phyloP scores from a whole-genome alignment of 2,888 invertebrate genomes.

The Spodoptera littoralis region DNA sequence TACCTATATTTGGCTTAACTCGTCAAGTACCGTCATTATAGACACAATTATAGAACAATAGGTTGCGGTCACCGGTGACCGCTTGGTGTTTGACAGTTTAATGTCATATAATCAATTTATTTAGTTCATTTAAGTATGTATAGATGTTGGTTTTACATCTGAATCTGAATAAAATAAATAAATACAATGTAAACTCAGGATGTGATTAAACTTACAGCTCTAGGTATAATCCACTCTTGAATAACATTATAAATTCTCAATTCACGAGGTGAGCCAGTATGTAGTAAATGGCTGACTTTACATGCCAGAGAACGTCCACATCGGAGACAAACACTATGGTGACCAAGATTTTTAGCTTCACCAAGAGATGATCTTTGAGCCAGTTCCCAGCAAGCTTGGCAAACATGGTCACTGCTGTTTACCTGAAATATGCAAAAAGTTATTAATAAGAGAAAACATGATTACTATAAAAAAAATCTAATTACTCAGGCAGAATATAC shows the following conservation, averaged over 20 bases:
- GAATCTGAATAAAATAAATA: too few species aligned
- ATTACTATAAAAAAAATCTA: too few species aligned
- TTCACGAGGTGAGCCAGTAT: slow-evolving; percentile 1
- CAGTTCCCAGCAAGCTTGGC: slow-evolving; percentile 9
- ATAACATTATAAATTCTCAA: slow-evolving; percentile 7
- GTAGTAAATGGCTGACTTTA: slow-evolving; percentile 3
- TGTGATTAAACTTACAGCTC: slow-evolving; percentile 1
- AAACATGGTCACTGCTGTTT: slow-evolving; percentile 4
- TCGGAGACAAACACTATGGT: slow-evolving; percentile 4
- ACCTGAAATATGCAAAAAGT: slow-evolving; percentile 1
- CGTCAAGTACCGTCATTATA: too few species aligned
- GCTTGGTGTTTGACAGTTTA: too few species aligned
- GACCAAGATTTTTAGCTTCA: slow-evolving; percentile 7
- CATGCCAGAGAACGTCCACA: slow-evolving; percentile 9
- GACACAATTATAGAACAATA: too few species aligned
- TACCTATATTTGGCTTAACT: too few species aligned
- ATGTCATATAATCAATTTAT: too few species aligned
- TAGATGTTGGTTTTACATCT: too few species aligned
- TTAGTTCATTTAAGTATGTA: too few species aligned
- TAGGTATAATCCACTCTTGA: not conserved
- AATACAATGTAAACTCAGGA: slow-evolving; percentile 1
- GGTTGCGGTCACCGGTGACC: too few species aligned
- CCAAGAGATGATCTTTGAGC: slow-evolving; percentile 1
- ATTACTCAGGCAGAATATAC: too few species aligned
- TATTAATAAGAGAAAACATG: too few species aligned